phyloP scores from a whole-genome alignment of 2,113 vertebrate species.

The Gopherus evgoodei region DNA sequence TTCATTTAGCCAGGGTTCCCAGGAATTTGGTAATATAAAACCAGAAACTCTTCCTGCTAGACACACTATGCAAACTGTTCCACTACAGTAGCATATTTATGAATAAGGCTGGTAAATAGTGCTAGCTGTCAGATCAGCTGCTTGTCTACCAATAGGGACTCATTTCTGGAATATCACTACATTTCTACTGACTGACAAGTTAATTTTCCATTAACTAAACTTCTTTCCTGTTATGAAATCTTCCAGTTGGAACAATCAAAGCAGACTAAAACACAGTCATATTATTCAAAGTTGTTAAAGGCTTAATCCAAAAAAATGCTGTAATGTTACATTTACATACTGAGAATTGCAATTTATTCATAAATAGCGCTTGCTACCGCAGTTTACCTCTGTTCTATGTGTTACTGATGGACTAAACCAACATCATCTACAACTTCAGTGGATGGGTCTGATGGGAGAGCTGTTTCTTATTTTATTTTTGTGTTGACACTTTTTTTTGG shows the following conservation, averaged over 20 bases:
- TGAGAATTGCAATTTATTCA: constrained; percentile 12
- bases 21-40: constrained; percentile 66
- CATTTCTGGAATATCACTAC: background rate
- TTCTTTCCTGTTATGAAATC: constrained; percentile 31
- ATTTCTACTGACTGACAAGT: background rate
- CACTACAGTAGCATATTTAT: background rate
- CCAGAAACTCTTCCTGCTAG: constrained; percentile 70
- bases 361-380: constrained; percentile 41
- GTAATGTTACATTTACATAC: background rate
- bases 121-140: background rate
- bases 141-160: background rate
- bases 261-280: constrained; percentile 19
- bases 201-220: background rate
- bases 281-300: background rate
- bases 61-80: constrained; percentile 61
- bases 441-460: constrained; percentile 29
- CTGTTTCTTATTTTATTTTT: constrained; percentile 62
- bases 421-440: constrained; percentile 58
- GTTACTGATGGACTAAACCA: constrained; percentile 56
- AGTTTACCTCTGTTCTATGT: constrained; percentile 56
- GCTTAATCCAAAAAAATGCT: background rate
- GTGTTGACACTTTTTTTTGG: constrained; percentile 49
- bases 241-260: constrained; percentile 32
- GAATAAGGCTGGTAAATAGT: constrained; percentile 35
- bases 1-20: constrained; percentile 73